Conservation (phyloP, 2,888 invertebrate genomes). For the Trichogramma dendrolimi region DNA sequence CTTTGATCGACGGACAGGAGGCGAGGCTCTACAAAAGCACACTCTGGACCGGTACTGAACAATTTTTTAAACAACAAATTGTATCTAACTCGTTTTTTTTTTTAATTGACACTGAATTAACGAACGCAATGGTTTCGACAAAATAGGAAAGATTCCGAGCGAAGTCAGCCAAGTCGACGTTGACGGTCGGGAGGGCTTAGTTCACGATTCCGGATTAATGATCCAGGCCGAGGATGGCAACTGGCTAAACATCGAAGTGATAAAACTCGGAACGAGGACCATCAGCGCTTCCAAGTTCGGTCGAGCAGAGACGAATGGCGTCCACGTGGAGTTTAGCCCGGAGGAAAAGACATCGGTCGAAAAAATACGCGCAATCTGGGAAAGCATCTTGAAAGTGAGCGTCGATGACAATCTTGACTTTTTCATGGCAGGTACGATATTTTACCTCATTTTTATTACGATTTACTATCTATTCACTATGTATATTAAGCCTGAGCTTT, state of each 20-base stretch:
- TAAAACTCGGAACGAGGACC: slow-evolving; percentile 76
- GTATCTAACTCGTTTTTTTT: background rate
- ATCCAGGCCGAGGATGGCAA: slow-evolving; percentile 77
- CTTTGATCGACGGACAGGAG: slow-evolving; percentile 59
- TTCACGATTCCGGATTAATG: slow-evolving; percentile 76
- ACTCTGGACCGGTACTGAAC: slow-evolving; percentile 56
- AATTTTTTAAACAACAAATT: background rate
- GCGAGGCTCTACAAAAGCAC: slow-evolving; percentile 77
- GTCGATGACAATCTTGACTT: slow-evolving; percentile 78
- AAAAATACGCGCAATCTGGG: slow-evolving; percentile 71
- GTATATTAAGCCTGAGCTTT: too few species aligned
- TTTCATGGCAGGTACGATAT: slow-evolving; percentile 61
- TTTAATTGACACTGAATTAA: background rate
- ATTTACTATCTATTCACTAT: too few species aligned
- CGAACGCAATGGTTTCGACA: too few species aligned
- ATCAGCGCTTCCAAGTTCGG: slow-evolving; percentile 76
- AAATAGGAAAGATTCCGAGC: too few species aligned
- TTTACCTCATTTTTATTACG: background rate
- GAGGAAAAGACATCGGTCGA: slow-evolving; percentile 71
- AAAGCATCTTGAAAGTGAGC: slow-evolving; percentile 73
- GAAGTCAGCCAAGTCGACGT: slow-evolving; percentile 57
- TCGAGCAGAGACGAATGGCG: slow-evolving; percentile 56
- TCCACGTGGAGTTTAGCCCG: slow-evolving; percentile 62
- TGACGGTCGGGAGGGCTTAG: slow-evolving; percentile 51
- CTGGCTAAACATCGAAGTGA: slow-evolving; percentile 72